phyloP scores from a whole-genome alignment of 1,140 invertebrate genomes.

The Drosophila ambigua region DNA sequence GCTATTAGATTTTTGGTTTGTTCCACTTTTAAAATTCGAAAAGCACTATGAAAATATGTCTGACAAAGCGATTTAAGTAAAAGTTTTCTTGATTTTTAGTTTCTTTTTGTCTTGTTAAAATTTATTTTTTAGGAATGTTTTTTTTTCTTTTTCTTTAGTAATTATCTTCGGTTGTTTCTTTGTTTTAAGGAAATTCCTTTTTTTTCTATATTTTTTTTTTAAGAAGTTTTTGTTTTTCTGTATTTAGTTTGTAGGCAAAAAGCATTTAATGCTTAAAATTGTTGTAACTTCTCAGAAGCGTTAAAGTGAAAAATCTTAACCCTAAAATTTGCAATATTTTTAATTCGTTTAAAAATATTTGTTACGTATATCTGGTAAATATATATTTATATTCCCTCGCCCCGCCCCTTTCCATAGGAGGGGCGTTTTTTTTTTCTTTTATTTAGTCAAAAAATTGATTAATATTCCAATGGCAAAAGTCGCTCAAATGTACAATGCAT shows the following conservation, averaged over 20 bases:
- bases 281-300: constrained; percentile 73
- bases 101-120: constrained; percentile 25
- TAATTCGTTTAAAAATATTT: constrained; percentile 59
- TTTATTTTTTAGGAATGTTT: constrained; percentile 19
- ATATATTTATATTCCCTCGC: constrained; percentile 40
- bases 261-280: constrained; percentile 75
- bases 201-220: constrained; percentile 24
- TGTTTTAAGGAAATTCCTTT: constrained; percentile 11
- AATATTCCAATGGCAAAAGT: constrained; percentile 61
- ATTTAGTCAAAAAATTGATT: constrained; percentile 76
- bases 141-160: constrained; percentile 12
- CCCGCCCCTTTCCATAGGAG: too few species aligned
- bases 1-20: constrained; percentile 31
- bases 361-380: constrained; percentile 71
- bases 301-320: constrained; percentile 69
- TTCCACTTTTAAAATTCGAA: constrained; percentile 67
- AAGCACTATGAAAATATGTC: constrained; percentile 76
- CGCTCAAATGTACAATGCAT: constrained; percentile 75
- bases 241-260: constrained; percentile 39
- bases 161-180: background rate
- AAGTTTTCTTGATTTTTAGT: constrained; percentile 22
- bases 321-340: constrained; percentile 11
- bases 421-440: constrained; percentile 30
- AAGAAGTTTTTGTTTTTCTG: constrained; percentile 31
- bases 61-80: constrained; percentile 72